Evolutionary conservation across 2,113 vertebrate species (phyloP).

Genomic region (Nesoenas mayeri): DNA sequence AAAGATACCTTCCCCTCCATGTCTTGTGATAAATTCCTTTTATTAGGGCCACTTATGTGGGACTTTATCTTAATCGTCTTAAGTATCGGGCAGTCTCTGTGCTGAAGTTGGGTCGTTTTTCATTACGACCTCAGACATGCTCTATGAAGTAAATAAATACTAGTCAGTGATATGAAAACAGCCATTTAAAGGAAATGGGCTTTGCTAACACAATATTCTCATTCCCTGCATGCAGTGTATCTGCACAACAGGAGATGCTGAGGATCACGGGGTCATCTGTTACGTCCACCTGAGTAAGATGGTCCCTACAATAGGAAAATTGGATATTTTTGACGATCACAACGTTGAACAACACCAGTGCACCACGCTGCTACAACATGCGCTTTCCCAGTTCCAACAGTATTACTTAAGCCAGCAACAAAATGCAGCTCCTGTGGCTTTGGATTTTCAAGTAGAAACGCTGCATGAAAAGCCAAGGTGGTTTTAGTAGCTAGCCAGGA

Average conservation of each 20-base stretch:
- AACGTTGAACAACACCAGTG: neutral
- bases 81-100: slow-evolving; percentile 72
- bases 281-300: neutral
- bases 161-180: slow-evolving; percentile 19
- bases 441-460: neutral
- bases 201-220: neutral
- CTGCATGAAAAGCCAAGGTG: neutral
- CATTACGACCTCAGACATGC: slow-evolving; percentile 64
- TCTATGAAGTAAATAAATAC: slow-evolving; percentile 73
- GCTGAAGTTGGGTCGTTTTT: slow-evolving; percentile 71
- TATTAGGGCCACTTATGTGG: slow-evolving; percentile 80
- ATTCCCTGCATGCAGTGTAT: neutral
- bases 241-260: neutral
- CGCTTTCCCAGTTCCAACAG: rapidly evolving
- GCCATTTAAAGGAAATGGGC: slow-evolving; percentile 31
- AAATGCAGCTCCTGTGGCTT: neutral
- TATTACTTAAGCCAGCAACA: neutral
- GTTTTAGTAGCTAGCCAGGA: neutral
- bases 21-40: slow-evolving; percentile 85
- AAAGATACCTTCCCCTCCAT: slow-evolving; percentile 77
- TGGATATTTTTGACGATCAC: neutral
- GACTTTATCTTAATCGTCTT: slow-evolving; percentile 83
- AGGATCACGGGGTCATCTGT: neutral
- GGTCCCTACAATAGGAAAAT: neutral
- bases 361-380: neutral